These are phyloP conservation scores for Lomographa bimaculata DNA, from an alignment of 2,888 invertebrate species.

Conservation along the genomic window DNA sequence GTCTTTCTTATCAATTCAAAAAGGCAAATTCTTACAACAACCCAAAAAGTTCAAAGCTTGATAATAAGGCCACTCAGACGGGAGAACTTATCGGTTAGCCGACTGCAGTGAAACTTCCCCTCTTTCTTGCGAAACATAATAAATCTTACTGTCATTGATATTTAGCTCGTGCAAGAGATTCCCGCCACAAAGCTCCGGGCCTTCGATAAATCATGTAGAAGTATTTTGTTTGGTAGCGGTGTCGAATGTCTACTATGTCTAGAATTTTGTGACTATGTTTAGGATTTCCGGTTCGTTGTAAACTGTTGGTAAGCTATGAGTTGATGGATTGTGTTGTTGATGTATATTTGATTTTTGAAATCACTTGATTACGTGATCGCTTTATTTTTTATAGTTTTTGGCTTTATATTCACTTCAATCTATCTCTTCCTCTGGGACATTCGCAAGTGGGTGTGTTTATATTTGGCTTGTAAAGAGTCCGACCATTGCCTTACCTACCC, in stretches of 20 bases:
- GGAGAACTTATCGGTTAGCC: slow-evolving; percentile 65
- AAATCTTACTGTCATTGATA: slow-evolving; percentile 80
- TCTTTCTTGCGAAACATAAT: slow-evolving; percentile 70
- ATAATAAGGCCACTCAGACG: slow-evolving; percentile 60
- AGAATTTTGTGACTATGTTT: slow-evolving; percentile 8
- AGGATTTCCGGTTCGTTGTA: slow-evolving; percentile 34
- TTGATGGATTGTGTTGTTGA: too few species aligned
- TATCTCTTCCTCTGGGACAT: too few species aligned
- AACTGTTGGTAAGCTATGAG: too few species aligned
- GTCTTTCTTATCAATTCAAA: too few species aligned
- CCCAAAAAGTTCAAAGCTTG: not conserved
- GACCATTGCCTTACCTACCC: too few species aligned
- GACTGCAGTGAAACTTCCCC: slow-evolving; percentile 67
- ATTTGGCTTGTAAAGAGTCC: too few species aligned
- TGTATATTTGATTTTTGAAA: too few species aligned
- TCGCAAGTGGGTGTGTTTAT: too few species aligned
- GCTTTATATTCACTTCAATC: too few species aligned
- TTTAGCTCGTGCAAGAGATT: slow-evolving; percentile 69
- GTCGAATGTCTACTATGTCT: slow-evolving; percentile 21
- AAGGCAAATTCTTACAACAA: slow-evolving; percentile 3
- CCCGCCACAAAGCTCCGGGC: slow-evolving; percentile 48
- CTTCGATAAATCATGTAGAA: slow-evolving; percentile 71
- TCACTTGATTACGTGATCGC: too few species aligned
- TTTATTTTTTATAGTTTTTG: too few species aligned
- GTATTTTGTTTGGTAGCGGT: slow-evolving; percentile 59